A percentile compares a stretch with the other conserved stretches of the same genome.
Conservation (phyloP, 2,797 vertebrate genomes). For the Spheniscus humboldti region DNA sequence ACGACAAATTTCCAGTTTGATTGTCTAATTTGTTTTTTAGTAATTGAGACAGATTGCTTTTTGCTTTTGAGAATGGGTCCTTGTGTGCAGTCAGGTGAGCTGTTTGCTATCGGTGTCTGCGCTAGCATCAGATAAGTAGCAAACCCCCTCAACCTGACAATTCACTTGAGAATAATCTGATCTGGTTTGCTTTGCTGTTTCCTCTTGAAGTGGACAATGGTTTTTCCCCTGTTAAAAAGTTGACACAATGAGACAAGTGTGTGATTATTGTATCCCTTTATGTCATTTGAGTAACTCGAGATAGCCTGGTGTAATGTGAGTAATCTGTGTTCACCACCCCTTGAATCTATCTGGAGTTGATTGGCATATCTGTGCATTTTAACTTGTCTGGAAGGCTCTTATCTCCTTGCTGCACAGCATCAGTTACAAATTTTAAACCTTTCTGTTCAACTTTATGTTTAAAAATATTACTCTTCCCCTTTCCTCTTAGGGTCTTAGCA, state of each 20-base stretch:
- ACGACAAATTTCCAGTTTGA: conserved; percentile 14
- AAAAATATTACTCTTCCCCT: conserved; percentile 35
- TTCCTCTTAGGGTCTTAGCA: background rate
- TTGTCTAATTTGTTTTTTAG: conserved; percentile 47
- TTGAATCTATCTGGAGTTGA: conserved; percentile 44
- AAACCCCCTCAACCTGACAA: conserved; percentile 56
- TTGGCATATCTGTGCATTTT: conserved; percentile 49
- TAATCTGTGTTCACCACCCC: conserved; percentile 39
- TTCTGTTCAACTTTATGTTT: conserved; percentile 51
- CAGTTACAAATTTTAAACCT: conserved; percentile 61
- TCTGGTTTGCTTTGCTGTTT: conserved; percentile 59
- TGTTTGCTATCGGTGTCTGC: conserved; percentile 30
- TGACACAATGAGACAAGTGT: conserved; percentile 70
- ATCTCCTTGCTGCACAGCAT: conserved; percentile 41
- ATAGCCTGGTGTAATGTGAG: conserved; percentile 32
- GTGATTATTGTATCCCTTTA: conserved; percentile 69
- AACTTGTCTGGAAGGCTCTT: conserved; percentile 57
- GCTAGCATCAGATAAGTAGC: conserved; percentile 40
- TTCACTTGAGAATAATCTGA: conserved; percentile 66
- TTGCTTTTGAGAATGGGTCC: conserved; percentile 21
- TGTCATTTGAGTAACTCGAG: conserved; percentile 63
- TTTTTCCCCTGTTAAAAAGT: conserved; percentile 60
- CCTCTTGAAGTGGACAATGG: conserved; percentile 68
- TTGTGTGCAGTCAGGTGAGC: conserved; percentile 39
- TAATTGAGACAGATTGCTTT: conserved; percentile 60